phyloP scores from a whole-genome alignment of 2,888 invertebrate genomes.

The Brenthis hecate region DNA sequence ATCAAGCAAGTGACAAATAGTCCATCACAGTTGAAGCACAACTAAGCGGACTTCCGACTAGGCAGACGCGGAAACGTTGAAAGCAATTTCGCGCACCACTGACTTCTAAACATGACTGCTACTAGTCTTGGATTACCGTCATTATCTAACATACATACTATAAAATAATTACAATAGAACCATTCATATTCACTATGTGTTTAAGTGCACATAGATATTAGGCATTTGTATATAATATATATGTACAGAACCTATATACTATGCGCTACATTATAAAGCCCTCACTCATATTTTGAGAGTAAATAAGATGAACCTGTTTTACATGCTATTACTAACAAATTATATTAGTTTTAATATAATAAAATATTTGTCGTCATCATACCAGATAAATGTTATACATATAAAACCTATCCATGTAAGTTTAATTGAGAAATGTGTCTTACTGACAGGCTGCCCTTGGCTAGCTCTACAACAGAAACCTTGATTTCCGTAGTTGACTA shows the following conservation, averaged over 20 bases:
- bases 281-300: no score
- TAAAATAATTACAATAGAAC: not conserved
- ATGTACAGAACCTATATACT: no score
- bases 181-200: no score
- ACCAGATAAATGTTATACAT: no score
- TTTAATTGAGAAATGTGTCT: not conserved
- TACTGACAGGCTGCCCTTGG: constrained; percentile 3
- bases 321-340: no score
- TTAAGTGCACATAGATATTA: no score
- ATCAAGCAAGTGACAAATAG: constrained; percentile 22
- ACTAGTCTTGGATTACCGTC: not conserved
- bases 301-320: no score
- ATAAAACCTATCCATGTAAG: not conserved
- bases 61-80: constrained; percentile 33
- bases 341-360: no score
- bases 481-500: constrained; percentile 22
- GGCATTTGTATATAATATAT: no score
- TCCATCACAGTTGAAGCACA: constrained; percentile 12
- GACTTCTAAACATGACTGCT: constrained; percentile 17
- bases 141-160: not conserved
- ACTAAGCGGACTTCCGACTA: constrained; percentile 35
- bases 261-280: no score
- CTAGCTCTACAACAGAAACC: constrained; percentile 21
- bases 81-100: constrained; percentile 37
- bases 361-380: no score